Evolutionary conservation across 2,113 vertebrate genomes (phyloP).

Genomic region (Geococcyx californianus): DNA sequence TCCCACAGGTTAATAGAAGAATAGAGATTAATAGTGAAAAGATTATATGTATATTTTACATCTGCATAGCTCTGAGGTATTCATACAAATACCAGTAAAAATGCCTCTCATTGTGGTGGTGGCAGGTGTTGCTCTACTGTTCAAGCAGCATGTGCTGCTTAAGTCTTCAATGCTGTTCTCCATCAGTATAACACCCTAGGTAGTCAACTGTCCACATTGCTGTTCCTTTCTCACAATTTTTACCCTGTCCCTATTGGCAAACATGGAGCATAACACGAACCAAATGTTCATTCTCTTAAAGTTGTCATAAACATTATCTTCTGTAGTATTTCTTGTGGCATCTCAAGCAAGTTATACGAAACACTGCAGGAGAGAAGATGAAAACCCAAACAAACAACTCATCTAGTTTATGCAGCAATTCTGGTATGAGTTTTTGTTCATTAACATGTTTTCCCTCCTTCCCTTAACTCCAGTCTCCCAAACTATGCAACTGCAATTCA

Average conservation of each 20-base stretch:
- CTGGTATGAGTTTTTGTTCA: background rate
- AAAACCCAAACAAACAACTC: background rate
- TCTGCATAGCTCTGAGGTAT: background rate
- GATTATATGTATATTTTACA: background rate
- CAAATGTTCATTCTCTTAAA: background rate
- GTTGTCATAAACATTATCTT: background rate
- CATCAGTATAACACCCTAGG: background rate
- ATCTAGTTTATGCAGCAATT: background rate
- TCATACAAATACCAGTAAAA: background rate
- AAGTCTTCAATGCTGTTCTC: background rate
- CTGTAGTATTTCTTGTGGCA: background rate
- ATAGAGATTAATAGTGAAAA: background rate
- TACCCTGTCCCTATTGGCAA: background rate
- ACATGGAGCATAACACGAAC: background rate
- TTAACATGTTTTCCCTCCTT: background rate
- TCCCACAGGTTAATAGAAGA: background rate
- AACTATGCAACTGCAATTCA: background rate
- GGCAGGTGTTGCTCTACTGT: background rate
- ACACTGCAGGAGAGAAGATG: background rate
- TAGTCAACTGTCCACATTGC: background rate
- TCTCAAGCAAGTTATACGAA: background rate
- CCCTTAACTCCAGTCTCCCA: background rate
- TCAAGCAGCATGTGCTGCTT: background rate
- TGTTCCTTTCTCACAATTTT: background rate
- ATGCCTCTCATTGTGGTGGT: background rate